Base-by-base conservation (phyloP, 1,140 invertebrate species). In the Triops longicaudatus region DNA sequence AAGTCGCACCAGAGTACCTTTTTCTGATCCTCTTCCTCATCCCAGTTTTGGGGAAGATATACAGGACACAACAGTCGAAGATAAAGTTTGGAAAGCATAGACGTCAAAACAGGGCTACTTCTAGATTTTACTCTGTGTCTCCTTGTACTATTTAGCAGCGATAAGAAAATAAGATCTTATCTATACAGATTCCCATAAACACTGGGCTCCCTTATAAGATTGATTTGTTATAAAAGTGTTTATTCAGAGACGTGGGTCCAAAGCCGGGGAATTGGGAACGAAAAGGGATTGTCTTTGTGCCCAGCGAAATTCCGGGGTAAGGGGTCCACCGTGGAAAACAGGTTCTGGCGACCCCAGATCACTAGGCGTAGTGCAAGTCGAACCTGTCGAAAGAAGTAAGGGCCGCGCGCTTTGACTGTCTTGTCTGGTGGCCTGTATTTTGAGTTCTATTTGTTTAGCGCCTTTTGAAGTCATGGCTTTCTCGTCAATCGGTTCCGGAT, bases 231-330 rank as follows among this genome's bases (percentile, higher is more conserved):
- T 63, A 0, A n/a, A 63, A 17, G 22, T n/a, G 4, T n/a, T 12
- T 42, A 22, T 28, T 27, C 14, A 50, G 11, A 63, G 28, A 27
- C 76, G 63, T 1, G 76, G 72, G 42, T 77, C 76, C 1, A 27
- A 22, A 31, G 73, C 73, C 22, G 76, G 76, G 12, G 76, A 77
- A n/a, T 37, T 73, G 10, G 76, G 76, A 71, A 77, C 76, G 12
- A 77, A 26, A 10, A 73, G 27, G 17, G 72, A 73, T 12, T 72
- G 26, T 26, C 72, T 12, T 28, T 73, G 73, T 10, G 72, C 76
- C 76, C 76, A 77, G 5, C 14, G 26, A 26, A 77, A 77, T 26
- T 77, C 76, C 17, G 41, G 41, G n/a, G 76, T 22, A n/a, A 77
- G 22, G n/a, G 73, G 26, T 26, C 76, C 76, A 28, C 76, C 76